A percentile compares a stretch with the other conserved stretches of the same genome.
Evolutionary conservation across 2,888 invertebrate genomes (phyloP).

Genomic region (Catocala nupta): DNA sequence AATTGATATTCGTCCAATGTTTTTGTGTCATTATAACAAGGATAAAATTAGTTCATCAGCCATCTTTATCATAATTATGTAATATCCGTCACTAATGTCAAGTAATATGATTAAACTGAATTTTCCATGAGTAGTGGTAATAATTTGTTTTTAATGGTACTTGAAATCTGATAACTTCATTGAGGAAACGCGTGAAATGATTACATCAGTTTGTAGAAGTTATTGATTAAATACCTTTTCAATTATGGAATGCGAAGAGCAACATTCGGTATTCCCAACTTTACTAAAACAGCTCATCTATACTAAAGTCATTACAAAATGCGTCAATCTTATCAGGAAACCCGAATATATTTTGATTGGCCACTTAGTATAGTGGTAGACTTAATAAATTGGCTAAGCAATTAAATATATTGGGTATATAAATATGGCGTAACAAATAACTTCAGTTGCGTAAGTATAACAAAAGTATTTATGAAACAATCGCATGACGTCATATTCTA

Average conservation of each 20-base stretch:
- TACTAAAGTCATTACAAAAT: slow-evolving; percentile 25
- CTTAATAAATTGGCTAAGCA: neutral
- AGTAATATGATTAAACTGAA: neutral
- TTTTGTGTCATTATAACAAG: no score
- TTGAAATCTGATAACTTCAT: slow-evolving; percentile 12
- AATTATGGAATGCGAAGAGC: slow-evolving; percentile 40
- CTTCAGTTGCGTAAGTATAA: neutral
- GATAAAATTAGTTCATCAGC: no score
- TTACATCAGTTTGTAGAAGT: neutral
- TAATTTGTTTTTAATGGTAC: slow-evolving; percentile 5
- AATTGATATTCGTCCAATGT: no score
- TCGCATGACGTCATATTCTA: slow-evolving; percentile 4
- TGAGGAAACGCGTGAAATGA: slow-evolving; percentile 1
- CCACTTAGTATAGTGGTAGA: slow-evolving; percentile 20
- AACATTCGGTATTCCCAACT: slow-evolving; percentile 29
- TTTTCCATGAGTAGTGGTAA: no score
- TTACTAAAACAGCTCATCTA: slow-evolving; percentile 8
- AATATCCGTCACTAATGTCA: neutral
- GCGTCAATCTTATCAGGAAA: slow-evolving; percentile 24
- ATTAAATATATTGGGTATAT: neutral
- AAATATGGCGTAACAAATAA: neutral
- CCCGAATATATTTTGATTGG: slow-evolving; percentile 32
- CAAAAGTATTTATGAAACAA: neutral
- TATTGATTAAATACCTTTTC: slow-evolving; percentile 13
- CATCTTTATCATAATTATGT: no score